phyloP scores from a whole-genome alignment of 1,140 invertebrate genomes.

The Lordiphosa stackelbergi region DNA sequence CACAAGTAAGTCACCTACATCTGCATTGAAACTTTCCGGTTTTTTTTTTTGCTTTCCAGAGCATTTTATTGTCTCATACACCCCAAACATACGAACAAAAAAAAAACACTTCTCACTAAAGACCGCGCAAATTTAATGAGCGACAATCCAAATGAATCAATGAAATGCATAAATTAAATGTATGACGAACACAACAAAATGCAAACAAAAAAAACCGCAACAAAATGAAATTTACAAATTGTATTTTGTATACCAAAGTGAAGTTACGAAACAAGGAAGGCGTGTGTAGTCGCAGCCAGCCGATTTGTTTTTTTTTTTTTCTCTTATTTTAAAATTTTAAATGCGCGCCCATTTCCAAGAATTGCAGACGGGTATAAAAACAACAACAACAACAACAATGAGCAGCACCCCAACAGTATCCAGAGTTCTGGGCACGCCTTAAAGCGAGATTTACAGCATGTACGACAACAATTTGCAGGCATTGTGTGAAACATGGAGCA shows the following conservation, averaged over 20 bases:
- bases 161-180: slow-evolving; percentile 49
- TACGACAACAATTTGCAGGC: slow-evolving; percentile 67
- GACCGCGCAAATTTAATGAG: slow-evolving; percentile 25
- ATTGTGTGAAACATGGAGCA: slow-evolving; percentile 30
- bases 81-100: neutral
- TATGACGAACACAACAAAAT: slow-evolving; percentile 41
- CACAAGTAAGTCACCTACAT: no score
- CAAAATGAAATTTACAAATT: slow-evolving; percentile 12
- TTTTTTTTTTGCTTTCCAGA: no score
- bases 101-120: slow-evolving; percentile 1
- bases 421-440: slow-evolving; percentile 43
- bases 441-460: slow-evolving; percentile 70
- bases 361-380: slow-evolving; percentile 33
- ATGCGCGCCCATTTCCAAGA: slow-evolving; percentile 67
- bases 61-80: neutral
- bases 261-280: slow-evolving; percentile 21
- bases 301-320: slow-evolving; percentile 25
- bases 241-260: slow-evolving; percentile 5
- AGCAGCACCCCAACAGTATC: slow-evolving; percentile 30
- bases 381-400: slow-evolving; percentile 23
- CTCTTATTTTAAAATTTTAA: slow-evolving; percentile 7
- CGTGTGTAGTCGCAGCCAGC: slow-evolving; percentile 3
- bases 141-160: slow-evolving; percentile 48
- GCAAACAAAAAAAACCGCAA: slow-evolving; percentile 29
- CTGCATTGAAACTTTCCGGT: no score